Evolutionary conservation across 1,140 invertebrate genomes (phyloP).

Genomic region (Orussus abietinus): DNA sequence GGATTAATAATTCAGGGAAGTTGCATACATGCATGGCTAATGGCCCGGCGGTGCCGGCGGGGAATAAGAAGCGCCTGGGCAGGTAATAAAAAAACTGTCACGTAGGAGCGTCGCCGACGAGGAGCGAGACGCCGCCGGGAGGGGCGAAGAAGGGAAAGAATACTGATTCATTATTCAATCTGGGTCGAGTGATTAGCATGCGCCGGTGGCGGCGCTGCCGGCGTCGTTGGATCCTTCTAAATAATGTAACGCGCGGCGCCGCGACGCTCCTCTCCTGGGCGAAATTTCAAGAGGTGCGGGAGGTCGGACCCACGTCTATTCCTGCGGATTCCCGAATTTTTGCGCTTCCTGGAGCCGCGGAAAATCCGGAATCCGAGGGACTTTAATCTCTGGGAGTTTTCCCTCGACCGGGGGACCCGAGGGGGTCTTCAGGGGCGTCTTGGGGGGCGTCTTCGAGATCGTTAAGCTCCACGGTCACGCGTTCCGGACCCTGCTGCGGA

Average conservation of each 20-base stretch:
- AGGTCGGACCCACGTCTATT: conserved; percentile 1
- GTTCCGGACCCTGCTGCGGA: neutral
- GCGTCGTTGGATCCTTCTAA: conserved; percentile 44
- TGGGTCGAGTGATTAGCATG: conserved; percentile 55
- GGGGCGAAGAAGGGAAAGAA: conserved; percentile 42
- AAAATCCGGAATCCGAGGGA: conserved; percentile 6
- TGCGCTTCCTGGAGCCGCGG: too few relatives aligned
- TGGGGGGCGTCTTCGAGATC: too few relatives aligned
- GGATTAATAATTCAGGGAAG: conserved; percentile 4
- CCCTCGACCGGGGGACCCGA: neutral
- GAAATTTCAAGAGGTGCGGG: neutral
- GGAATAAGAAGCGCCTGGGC: too few relatives aligned
- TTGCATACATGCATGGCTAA: conserved; percentile 11
- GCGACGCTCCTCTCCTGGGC: conserved; percentile 7
- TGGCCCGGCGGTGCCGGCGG: conserved; percentile 8
- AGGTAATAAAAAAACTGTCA: conserved; percentile 48
- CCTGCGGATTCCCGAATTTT: too few relatives aligned
- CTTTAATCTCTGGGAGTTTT: conserved; percentile 11
- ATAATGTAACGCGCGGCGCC: conserved; percentile 45
- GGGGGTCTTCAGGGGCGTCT: too few relatives aligned
- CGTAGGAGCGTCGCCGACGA: conserved; percentile 29
- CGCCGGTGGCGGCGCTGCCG: conserved; percentile 37
- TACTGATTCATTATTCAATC: conserved; percentile 56
- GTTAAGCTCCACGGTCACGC: too few relatives aligned
- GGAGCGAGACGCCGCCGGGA: conserved; percentile 5